A percentile compares a stretch with the other conserved stretches of the same genome.
phyloP scores from a whole-genome alignment of 1,140 invertebrate species.

The Limonius californicus region DNA sequence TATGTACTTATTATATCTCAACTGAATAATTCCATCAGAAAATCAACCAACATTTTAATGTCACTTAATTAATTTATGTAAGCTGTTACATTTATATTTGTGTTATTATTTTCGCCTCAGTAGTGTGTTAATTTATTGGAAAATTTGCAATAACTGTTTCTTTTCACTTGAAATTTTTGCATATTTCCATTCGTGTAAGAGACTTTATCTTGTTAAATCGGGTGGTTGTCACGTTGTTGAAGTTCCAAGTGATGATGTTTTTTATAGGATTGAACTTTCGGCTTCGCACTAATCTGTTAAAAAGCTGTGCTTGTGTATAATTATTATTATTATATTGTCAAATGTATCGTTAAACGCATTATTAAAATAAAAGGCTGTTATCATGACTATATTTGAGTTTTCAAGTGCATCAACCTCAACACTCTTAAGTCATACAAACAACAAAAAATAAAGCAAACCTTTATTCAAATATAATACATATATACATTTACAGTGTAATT shows the following conservation, averaged over 20 bases:
- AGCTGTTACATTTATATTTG: neutral
- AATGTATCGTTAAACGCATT: constrained; percentile 12
- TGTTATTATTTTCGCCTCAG: neutral
- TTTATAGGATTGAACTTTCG: constrained; percentile 39
- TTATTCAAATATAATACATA: too few species aligned
- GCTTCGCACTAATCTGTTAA: constrained; percentile 23
- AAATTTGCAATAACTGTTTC: too few species aligned
- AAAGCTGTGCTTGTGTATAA: constrained; percentile 25
- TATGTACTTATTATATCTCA: neutral
- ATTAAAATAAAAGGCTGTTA: constrained; percentile 14
- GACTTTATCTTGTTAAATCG: constrained; percentile 14
- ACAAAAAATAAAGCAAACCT: too few species aligned
- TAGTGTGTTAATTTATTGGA: neutral
- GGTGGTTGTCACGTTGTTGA: constrained; percentile 24
- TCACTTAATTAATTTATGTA: neutral
- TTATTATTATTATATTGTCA: constrained; percentile 15
- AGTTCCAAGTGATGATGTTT: constrained; percentile 45
- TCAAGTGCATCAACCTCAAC: neutral
- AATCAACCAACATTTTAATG: neutral
- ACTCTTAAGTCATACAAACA: neutral
- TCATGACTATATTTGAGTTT: constrained; percentile 8
- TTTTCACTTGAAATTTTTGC: too few species aligned
- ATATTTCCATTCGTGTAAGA: neutral
- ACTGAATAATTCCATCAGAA: neutral
- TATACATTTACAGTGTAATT: too few species aligned